A percentile compares a stretch with the other conserved stretches of the same genome.
Evolutionary conservation across 2,888 invertebrate species (phyloP).

Genomic region (Xestia xanthographa): DNA sequence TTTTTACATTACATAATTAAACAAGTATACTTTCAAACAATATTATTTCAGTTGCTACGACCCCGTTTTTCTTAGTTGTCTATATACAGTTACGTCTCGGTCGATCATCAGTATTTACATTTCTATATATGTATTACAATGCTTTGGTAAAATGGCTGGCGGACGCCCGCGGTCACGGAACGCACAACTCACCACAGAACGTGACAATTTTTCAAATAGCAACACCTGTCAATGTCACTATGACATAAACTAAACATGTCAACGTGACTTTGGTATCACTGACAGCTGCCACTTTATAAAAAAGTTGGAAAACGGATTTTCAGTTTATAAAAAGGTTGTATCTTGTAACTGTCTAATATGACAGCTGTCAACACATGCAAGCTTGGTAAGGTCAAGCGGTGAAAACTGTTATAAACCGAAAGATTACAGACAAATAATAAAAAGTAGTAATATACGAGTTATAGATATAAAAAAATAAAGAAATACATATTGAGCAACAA

Average conservation of each 20-base stretch:
- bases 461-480: conserved; percentile 51
- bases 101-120: conserved; percentile 53
- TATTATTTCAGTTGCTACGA: conserved; percentile 42
- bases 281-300: conserved; percentile 50
- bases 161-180: conserved; percentile 62
- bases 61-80: conserved; percentile 19
- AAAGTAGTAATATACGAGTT: conserved; percentile 42
- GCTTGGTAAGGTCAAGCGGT: conserved; percentile 47
- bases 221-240: conserved; percentile 54
- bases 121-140: conserved; percentile 68
- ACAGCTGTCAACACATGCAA: conserved; percentile 62
- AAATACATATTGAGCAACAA: conserved; percentile 68
- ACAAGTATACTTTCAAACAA: conserved; percentile 48
- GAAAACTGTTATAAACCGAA: conserved; percentile 48
- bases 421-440: conserved; percentile 53
- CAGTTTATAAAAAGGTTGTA: conserved; percentile 32
- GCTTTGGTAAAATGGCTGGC: conserved; percentile 76
- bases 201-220: conserved; percentile 51
- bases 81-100: conserved; percentile 31
- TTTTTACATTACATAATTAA: conserved; percentile 40
- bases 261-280: conserved; percentile 29
- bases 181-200: conserved; percentile 54
- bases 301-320: conserved; percentile 39
- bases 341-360: conserved; percentile 38
- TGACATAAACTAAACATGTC: conserved; percentile 30